Evolutionary conservation across 2,113 vertebrate genomes (phyloP), one percentile per base, ranked within the genome.

Genomic region (Meleagris gallopavo): DNA sequence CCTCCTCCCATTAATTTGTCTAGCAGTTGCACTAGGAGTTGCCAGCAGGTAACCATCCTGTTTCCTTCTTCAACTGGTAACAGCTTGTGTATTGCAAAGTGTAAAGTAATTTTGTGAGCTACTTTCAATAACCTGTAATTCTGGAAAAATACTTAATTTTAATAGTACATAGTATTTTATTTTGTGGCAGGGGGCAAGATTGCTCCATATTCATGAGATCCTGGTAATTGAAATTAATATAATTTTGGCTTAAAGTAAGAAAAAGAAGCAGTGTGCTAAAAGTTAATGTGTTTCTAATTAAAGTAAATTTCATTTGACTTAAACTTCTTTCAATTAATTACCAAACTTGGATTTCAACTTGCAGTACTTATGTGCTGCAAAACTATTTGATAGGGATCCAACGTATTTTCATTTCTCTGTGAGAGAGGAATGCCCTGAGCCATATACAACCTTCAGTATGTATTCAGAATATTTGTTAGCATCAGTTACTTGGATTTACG

Each of bases 321-420:
- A 60, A 64, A 89, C 54, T 92, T 91, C 17, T 81, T 94, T 75
- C 34, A 69, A 34, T 92, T 89, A 89, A 87, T 94, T 93, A 64
- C 66, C 38, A 90, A 67, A 69, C 73, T 86, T 95, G 69, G 38
- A 92, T 94, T 95, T 94, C 74, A 83, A 38, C 90, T 69, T 65
- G 70, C 38, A 36, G 36, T 64, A 50, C 93, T 91, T 94, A 64
- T 74, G 43, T 54, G 17, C 76, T 96, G 76, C 46, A 71, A 82
- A 83, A 86, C 46, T 78, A 61, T 64, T 90, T 95, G 76, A 94
- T 55, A 86, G 43, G 22, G n/a, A 86, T 88, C 80, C 43, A 75
- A 9, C 55, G n/a, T 66, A 75, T 93, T 92, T 85, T 90, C 24
- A 60, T 93, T 89, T 84, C 32, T 85, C 89, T 94, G 58, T 88